Percentiles rank a stretch among this genome's conserved stretches.
Evolutionary conservation across 1,140 invertebrate genomes (phyloP).

Genomic region (Diabrotica virgifera): DNA sequence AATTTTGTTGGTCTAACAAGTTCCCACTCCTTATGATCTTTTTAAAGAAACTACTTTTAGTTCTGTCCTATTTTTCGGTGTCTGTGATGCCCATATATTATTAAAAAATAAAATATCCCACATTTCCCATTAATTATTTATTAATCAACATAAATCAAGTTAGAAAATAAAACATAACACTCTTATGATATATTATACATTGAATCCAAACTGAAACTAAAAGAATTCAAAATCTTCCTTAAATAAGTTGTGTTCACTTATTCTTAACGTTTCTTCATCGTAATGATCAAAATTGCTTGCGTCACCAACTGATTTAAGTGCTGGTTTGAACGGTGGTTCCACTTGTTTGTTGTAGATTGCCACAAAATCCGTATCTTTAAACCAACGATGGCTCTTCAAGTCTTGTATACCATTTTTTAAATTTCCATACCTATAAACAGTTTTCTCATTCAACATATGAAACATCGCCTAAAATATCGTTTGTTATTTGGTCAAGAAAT

Average conservation of each 20-base stretch:
- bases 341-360: constrained; percentile 78
- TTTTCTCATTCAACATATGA: no score
- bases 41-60: no score
- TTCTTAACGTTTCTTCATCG: constrained; percentile 57
- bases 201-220: constrained; percentile 44
- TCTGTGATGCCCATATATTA: no score
- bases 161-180: no score
- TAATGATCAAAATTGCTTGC: constrained; percentile 75
- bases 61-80: no score
- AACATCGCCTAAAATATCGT: background rate
- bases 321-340: constrained; percentile 75
- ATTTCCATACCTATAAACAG: constrained; percentile 60
- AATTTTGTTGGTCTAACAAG: no score
- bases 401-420: constrained; percentile 72
- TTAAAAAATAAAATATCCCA: no score
- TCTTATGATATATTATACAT: no score
- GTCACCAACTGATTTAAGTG: constrained; percentile 66
- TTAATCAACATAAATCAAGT: no score
- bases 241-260: constrained; percentile 60
- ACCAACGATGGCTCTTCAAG: constrained; percentile 74
- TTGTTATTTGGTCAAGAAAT: no score
- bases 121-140: no score
- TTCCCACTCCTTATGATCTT: no score
- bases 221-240: constrained; percentile 69
- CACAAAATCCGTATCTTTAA: constrained; percentile 69